phyloP scores from a whole-genome alignment of 2,888 invertebrate species.

The Heliconius ethilla region DNA sequence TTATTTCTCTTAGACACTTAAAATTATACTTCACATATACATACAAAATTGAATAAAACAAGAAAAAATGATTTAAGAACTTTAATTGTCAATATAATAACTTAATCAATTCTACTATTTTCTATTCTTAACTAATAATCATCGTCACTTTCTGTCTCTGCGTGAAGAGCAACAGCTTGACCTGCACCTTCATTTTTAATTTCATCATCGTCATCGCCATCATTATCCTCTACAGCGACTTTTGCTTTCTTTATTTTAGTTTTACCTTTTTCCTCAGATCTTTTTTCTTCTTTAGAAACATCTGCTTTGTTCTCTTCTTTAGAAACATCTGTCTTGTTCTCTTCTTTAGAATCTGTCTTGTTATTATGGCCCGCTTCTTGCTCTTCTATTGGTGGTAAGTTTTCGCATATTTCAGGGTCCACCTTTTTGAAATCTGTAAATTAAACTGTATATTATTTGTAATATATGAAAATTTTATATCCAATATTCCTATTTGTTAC shows the following conservation, averaged over 20 bases:
- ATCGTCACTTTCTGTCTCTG: not conserved
- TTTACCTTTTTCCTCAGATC: conserved; percentile 14
- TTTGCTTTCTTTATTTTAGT: not conserved
- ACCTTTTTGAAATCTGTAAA: conserved; percentile 54
- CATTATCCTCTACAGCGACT: not conserved
- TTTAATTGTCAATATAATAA: not conserved
- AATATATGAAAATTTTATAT: not conserved
- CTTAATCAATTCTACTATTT: not conserved
- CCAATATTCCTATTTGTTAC: not conserved
- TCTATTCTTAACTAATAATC: not conserved
- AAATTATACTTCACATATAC: not conserved
- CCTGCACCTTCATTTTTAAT: conserved; percentile 9
- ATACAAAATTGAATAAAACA: not conserved
- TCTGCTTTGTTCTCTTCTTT: conserved; percentile 24
- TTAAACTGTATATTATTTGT: not conserved
- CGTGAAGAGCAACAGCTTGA: conserved; percentile 1
- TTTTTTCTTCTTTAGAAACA: conserved; percentile 11
- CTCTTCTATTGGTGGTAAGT: conserved; percentile 49
- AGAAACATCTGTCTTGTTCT: conserved; percentile 22
- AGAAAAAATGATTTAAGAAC: not conserved
- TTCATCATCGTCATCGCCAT: not conserved
- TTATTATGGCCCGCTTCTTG: not conserved
- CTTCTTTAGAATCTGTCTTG: conserved; percentile 26
- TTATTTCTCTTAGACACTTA: not conserved
- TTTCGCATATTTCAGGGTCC: conserved; percentile 45